Evolutionary conservation across 2,888 invertebrate genomes (phyloP), one percentile per base, ranked within the genome.

Genomic region (Dromius quadrimaculatus): DNA sequence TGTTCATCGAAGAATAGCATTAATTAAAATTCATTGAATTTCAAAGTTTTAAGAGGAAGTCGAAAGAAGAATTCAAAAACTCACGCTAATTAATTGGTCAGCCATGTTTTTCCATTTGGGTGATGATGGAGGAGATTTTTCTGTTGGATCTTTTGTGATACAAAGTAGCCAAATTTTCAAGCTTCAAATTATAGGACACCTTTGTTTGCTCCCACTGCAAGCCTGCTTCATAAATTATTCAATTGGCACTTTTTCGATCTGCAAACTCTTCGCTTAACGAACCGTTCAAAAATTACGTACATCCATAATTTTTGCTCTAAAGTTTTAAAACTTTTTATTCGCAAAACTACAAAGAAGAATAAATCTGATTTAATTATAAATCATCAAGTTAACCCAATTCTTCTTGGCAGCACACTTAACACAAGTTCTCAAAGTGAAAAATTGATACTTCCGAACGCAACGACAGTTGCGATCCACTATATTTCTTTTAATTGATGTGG

Each of bases 1-100:
- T 68, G 68, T 59, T 68, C 68, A 68, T 68, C 68, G 68, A 68
- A 68, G 68, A 68, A 68, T 68, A 68, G 68, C 68, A 68, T 57
- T 68, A 68, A 68, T 68, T 68, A 68, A 68, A 68, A 68, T 68
- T 68, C 68, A 68, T 68, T 68, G 57, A 68, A 68, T 57, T 59
- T 68, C 59, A 68, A 68, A 68, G 43, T 68, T 68, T 68, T 68
- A 68, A 68, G 68, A 68, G 68, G 45, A 68, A 68, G 45, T 59
- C 59, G 68, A 68, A 68, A 28, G 68, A 68, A 68, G 68, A 68
- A 68, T 68, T 68, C 45, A 68, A 68, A 68, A 59, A 68, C 68
- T 68, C 59, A 68, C 68, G 57, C 59, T 68, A 59, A 68, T 68
- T 68, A 68, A 68, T 68, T 68, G 68, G 68, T 68, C 68, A 59